Conservation (phyloP, 2,113 vertebrate species). For the Nematolebias whitei region DNA sequence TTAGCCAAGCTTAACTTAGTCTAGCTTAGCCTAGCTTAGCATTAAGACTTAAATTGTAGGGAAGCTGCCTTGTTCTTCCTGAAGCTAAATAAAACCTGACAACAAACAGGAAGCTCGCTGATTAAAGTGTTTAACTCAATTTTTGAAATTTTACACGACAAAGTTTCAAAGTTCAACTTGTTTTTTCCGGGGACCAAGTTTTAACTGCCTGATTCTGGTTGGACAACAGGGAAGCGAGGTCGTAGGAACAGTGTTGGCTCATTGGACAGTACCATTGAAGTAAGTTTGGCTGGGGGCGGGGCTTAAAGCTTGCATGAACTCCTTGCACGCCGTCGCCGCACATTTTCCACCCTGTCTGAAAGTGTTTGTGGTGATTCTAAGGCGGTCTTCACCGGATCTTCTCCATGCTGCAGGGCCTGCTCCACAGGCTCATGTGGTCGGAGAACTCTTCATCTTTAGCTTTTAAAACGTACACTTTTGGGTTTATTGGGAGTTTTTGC, state of each 20-base stretch:
- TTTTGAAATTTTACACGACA: no score
- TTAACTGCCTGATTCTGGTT: slow-evolving; percentile 64
- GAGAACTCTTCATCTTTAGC: not conserved
- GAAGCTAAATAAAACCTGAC: no score
- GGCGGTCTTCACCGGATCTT: not conserved
- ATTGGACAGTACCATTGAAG: slow-evolving; percentile 95
- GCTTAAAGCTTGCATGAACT: slow-evolving; percentile 12
- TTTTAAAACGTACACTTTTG: not conserved
- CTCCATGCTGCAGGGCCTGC: not conserved
- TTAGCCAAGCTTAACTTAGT: no score
- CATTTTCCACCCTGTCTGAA: slow-evolving; percentile 18
- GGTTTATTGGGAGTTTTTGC: no score
- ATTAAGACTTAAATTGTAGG: no score
- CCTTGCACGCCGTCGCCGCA: not conserved
- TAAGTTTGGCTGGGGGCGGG: slow-evolving; percentile 77
- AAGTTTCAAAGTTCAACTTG: no score
- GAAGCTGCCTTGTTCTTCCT: no score
- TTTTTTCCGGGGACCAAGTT: not conserved
- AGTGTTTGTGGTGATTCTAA: not conserved
- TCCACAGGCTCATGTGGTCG: no score
- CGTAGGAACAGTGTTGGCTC: slow-evolving; percentile 94
- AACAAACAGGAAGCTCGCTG: no score
- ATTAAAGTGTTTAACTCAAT: no score
- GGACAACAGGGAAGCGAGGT: slow-evolving; percentile 89
- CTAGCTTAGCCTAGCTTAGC: no score